phyloP scores from a whole-genome alignment of 2,113 vertebrate genomes.

The Rhabdornis inornatus region DNA sequence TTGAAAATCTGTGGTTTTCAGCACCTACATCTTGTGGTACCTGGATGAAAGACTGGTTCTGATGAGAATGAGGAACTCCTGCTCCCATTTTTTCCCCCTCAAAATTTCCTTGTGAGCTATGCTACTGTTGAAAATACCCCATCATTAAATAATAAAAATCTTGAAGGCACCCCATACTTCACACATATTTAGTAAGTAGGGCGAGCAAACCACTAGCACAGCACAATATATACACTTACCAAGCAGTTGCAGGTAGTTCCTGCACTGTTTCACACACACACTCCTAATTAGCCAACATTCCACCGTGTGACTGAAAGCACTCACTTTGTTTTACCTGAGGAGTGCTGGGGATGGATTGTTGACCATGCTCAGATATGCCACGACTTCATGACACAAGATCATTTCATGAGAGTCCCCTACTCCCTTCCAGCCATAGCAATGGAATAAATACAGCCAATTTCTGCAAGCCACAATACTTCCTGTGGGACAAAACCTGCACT shows the following conservation, averaged over 20 bases:
- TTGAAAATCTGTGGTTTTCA: background rate
- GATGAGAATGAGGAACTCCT: background rate
- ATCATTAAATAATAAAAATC: background rate
- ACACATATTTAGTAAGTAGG: background rate
- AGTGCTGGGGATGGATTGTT: background rate
- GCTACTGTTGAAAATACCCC: background rate
- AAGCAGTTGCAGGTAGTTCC: background rate
- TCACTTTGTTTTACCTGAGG: background rate
- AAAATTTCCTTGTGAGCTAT: background rate
- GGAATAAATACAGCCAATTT: background rate
- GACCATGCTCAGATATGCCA: background rate
- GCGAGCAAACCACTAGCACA: background rate
- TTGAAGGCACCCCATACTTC: rapidly evolving
- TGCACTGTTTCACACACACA: background rate
- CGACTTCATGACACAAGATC: background rate
- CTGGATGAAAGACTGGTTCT: background rate
- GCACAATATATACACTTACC: background rate
- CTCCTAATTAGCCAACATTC: background rate
- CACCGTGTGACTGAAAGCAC: background rate
- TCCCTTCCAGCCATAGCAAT: background rate
- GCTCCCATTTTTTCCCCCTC: background rate
- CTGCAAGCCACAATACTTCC: background rate
- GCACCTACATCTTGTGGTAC: background rate
- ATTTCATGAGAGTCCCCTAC: background rate
- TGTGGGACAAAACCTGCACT: background rate